Base-by-base conservation (phyloP, 2,113 vertebrate genomes). In the Psittacus erithacus region DNA sequence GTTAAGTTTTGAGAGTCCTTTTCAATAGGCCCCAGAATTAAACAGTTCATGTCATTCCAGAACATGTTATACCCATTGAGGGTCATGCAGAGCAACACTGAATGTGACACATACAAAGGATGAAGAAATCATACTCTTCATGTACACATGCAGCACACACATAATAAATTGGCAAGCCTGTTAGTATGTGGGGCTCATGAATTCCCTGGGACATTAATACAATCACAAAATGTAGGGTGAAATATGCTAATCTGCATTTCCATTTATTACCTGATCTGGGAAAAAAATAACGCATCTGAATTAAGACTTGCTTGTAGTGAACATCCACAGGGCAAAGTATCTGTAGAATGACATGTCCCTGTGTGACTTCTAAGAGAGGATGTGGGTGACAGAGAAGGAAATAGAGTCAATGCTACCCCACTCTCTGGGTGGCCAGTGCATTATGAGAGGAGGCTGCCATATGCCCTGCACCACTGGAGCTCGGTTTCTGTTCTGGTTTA, bases 91-190 rank as follows among this genome's bases (percentile, higher is more conserved):
- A 41, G 17, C n/a, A 47, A 35, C 17, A 35, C 8, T 41, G 29
- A 46, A 33, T 20, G 39, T 60, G 35, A 79, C 31, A 59, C 4
- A 19, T 49, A 27, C 10, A 29, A 68, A 75, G 35, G 16, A 31
- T 68, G 53, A 28, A 31, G 28, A 41, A 62, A 29, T 35, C 39
- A 22, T 55, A 22, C 16, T 53, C 6, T 6, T 62, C 29, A 9
- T 38, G 39, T 43, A 43, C 10, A 25, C 22, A 17, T 25, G 16
- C 3, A 68, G 22, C 22, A 43, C 3, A 12, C 2, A 0, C 2
- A 15, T 3, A 41, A 17, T 33, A 55, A 84, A 49, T n/a, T 25
- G 28, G 15, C 20, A 24, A 76, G 9, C 10, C 6, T 83, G 5
- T 27, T 28, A 20, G 47, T 55, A 29, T 38, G 33, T 10, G 27